These are phyloP conservation scores for Diorhabda sublineata DNA, from an alignment of 1,140 invertebrate species.

Conservation along the genomic window DNA sequence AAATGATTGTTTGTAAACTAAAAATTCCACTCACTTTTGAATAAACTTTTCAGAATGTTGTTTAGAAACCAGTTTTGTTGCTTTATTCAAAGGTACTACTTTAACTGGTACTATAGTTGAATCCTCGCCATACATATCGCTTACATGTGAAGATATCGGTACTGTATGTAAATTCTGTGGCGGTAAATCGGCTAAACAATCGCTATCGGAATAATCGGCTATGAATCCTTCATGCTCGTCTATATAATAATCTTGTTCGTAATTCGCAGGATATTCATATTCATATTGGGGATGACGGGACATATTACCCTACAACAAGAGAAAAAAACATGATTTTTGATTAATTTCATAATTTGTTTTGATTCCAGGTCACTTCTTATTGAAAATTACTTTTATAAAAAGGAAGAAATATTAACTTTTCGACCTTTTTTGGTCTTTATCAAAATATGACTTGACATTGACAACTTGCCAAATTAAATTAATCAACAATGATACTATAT, in stretches of 20 bases:
- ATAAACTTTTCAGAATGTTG: neutral
- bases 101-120: neutral
- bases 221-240: neutral
- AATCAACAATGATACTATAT: too few species aligned
- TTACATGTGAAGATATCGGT: neutral
- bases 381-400: too few species aligned
- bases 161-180: neutral
- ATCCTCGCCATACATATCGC: slow-evolving; percentile 2
- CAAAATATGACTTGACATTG: too few species aligned
- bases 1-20: too few species aligned
- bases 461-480: too few species aligned
- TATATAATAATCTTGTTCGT: slow-evolving; percentile 6
- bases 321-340: neutral
- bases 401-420: too few species aligned
- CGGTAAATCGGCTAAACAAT: neutral
- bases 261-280: neutral
- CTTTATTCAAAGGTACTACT: neutral
- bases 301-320: neutral
- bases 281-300: neutral
- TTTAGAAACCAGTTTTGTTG: neutral
- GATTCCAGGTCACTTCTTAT: too few species aligned
- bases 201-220: slow-evolving; percentile 8
- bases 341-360: too few species aligned
- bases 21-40: neutral
- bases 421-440: too few species aligned